Evolutionary conservation across 2,888 invertebrate species (phyloP), one percentile per base, ranked within the genome.

Genomic region (Drosophila mayaguana): DNA sequence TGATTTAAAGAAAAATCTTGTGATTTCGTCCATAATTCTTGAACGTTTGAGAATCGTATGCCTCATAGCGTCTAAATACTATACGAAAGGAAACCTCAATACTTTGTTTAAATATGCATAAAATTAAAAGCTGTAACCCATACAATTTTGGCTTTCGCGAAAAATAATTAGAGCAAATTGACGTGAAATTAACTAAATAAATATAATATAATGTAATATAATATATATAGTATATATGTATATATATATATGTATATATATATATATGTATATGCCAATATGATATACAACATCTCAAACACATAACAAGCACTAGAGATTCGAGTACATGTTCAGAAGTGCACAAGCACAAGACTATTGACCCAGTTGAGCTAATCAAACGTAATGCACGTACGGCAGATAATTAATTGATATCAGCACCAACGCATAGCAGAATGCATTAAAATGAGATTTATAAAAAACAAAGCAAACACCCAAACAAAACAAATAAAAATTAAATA

Each of bases 391-490:
- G 73, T 73, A 60, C 60, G 12, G 2, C 4, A 64, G 72, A 61
- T 71, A 57, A 64, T 53, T 61, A 74, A 60, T 76, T 74, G 48
- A 45, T 63, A 74, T 20, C 55, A 76, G 20, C 25, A 40, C 20
- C 36, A 61, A 62, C 45, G 59, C 69, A 59, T 45, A 40, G 7
- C 25, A 32, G 42, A 68, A 62, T 75, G 76, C 73, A 63, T 46
- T 32, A 16, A 63, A 63, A 50, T 54, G 16, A 43, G 36, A 75
- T 51, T 16, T 34, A 22, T 12, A 59, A 36, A 45, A 40, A 9
- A 66, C 5, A 36, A n/a, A n/a, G 11, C 36, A 36, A 53, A 53
- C 20, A 34, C 16, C 32, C 59, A 12, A 48, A 28, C 22, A 42
- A 28, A 36, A 20, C 22, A 55, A 11, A 38, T 22, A n/a, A 20